phyloP scores from a whole-genome alignment of 1,140 invertebrate genomes.

The Venturia canescens region DNA sequence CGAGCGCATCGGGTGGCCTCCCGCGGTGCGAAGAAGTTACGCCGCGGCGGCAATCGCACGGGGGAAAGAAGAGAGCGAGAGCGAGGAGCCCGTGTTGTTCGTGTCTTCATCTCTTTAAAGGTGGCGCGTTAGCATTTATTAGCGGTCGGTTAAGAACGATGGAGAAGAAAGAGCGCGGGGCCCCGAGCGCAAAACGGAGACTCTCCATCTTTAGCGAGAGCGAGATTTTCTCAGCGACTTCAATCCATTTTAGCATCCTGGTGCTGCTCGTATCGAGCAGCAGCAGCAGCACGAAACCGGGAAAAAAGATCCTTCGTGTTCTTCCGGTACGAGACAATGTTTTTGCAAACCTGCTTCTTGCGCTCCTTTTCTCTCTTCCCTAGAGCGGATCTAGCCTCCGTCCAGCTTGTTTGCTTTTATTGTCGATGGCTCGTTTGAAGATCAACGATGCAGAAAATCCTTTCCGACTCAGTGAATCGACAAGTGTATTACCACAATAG shows the following conservation, averaged over 20 bases:
- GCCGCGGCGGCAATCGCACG: conserved; percentile 41
- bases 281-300: background rate
- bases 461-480: conserved; percentile 17
- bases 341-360: conserved; percentile 17
- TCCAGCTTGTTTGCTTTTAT: background rate
- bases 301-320: conserved; percentile 1
- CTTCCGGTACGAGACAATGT: conserved; percentile 19
- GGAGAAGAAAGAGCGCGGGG: conserved; percentile 21
- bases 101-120: conserved; percentile 63
- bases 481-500: conserved; percentile 18
- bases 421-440: conserved; percentile 17
- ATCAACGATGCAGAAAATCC: conserved; percentile 28
- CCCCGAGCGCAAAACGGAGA: conserved; percentile 35
- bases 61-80: background rate
- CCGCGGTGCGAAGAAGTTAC: conserved; percentile 50
- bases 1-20: conserved; percentile 51
- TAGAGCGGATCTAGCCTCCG: background rate
- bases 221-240: background rate
- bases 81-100: conserved; percentile 46
- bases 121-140: conserved; percentile 57
- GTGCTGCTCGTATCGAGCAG: background rate
- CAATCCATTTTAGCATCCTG: background rate
- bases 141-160: conserved; percentile 47
- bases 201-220: background rate
- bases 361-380: background rate